Conservation (phyloP, 2,113 vertebrate species). For the Macrotus californicus region DNA sequence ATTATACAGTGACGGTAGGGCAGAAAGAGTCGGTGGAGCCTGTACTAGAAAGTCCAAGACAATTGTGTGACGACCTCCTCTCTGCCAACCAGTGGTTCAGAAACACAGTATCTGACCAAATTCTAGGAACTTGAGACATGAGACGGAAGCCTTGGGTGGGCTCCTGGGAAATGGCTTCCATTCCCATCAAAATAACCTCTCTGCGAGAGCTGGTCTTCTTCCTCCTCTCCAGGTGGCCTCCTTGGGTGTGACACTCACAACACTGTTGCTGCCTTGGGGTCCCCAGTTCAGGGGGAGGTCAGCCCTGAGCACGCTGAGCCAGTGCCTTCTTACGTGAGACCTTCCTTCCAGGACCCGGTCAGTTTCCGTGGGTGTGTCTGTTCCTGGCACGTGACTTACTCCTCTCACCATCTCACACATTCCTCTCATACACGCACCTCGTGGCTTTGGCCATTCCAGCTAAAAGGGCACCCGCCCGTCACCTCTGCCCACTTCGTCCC, state of each 20-base stretch:
- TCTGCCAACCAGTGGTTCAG: not conserved
- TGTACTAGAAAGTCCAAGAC: rapidly evolving
- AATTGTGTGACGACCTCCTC: not conserved
- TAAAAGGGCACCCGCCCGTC: not conserved
- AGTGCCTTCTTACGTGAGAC: rapidly evolving
- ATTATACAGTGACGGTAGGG: not conserved
- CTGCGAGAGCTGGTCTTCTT: not conserved
- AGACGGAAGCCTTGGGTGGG: not conserved
- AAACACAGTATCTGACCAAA: not conserved
- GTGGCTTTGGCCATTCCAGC: not conserved
- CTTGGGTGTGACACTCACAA: not conserved
- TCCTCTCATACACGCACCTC: no score
- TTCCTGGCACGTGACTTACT: no score
- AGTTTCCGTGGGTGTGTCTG: not conserved
- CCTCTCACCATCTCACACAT: no score
- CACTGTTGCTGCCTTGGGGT: rapidly evolving
- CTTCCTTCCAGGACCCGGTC: rapidly evolving
- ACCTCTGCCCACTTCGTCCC: not conserved
- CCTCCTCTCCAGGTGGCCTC: not conserved
- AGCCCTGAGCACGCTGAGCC: not conserved
- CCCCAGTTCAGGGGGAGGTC: no score
- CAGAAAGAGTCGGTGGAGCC: not conserved
- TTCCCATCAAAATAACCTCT: not conserved
- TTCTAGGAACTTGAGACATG: not conserved
- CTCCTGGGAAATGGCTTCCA: not conserved